Evolutionary conservation across 2,113 vertebrate genomes (phyloP).

Genomic region (Ariopsis seemanni): DNA sequence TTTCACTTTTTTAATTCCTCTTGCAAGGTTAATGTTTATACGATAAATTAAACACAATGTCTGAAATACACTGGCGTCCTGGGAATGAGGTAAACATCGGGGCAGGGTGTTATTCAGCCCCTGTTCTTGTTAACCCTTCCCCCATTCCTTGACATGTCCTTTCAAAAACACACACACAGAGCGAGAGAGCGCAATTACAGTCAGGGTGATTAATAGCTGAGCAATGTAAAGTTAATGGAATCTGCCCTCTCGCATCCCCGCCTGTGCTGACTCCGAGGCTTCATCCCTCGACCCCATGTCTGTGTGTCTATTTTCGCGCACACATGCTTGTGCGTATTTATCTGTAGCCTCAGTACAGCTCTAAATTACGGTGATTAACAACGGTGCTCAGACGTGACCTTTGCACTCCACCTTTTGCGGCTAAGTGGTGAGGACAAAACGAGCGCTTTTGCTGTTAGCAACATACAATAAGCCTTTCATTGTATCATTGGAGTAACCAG

Average conservation of each 20-base stretch:
- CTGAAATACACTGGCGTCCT: background rate
- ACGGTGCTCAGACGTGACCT: slow-evolving; percentile 5
- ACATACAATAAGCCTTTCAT: slow-evolving; percentile 19
- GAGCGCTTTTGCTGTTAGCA: slow-evolving; percentile 4
- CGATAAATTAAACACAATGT: background rate
- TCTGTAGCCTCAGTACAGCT: slow-evolving; percentile 4
- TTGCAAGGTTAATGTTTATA: background rate
- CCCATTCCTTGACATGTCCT: slow-evolving; percentile 24
- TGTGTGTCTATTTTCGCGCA: background rate
- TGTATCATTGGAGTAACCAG: background rate
- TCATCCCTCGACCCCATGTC: slow-evolving; percentile 26
- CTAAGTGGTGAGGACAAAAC: slow-evolving; percentile 7
- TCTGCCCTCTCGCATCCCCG: slow-evolving; percentile 58
- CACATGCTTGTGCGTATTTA: slow-evolving; percentile 1
- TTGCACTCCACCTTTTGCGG: slow-evolving; percentile 7
- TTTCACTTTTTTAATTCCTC: background rate
- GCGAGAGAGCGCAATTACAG: slow-evolving; percentile 40
- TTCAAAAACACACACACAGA: slow-evolving; percentile 6
- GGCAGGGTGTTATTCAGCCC: slow-evolving; percentile 11
- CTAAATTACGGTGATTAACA: slow-evolving; percentile 42
- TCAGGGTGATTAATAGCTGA: slow-evolving; percentile 68
- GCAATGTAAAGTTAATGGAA: slow-evolving; percentile 69
- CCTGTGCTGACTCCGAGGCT: slow-evolving; percentile 60
- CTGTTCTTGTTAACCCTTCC: slow-evolving; percentile 41
- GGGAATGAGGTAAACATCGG: slow-evolving; percentile 13